Evolutionary conservation across 2,888 invertebrate genomes (phyloP), one percentile per base, ranked within the genome.

Genomic region (Amorpha juglandis): DNA sequence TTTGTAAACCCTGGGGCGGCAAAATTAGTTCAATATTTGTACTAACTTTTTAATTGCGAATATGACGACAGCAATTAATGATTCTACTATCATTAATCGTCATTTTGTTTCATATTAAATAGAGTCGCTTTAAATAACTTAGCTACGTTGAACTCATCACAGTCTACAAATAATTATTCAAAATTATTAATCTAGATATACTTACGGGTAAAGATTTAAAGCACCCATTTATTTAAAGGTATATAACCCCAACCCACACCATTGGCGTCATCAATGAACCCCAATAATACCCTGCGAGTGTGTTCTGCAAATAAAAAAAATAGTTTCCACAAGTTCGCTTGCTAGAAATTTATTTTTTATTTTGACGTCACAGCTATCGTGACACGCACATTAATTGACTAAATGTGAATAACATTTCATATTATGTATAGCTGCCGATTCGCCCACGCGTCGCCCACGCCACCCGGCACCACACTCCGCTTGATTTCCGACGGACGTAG

Each of bases 331-430:
- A 38, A 12, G 42, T 45, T 63, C 19, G 38, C 14, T 51, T 0
- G 0, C n/a, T 7, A 35, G 9, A 50, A 35, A 27, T 38, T n/a
- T 52, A 73, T 27, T 69, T 63, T 68, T 53, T 63, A 64, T 42
- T 50, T 68, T 83, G 79, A 82, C 84, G 82, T 85, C 82, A 81
- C 70, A 51, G 71, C 35, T 77, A 74, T 75, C 71, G 75, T 74
- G 76, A 76, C 78, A 78, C 82, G 83, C 81, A 81, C 81, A 83
- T 83, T 88, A 85, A 87, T 87, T 87, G 83, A 79, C 82, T 79
- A 84, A 88, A 87, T 80, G 81, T 82, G 84, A 86, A 85, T 78
- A 85, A 76, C 76, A 79, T 80, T 81, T 73, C 76, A 70, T 74
- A 74, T 72, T 71, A 68, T 67, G 62, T 70, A 80, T 80, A 81